Percentiles rank a stretch among this genome's conserved stretches.
Evolutionary conservation across 2,888 invertebrate genomes (phyloP).

Genomic region (Cheilosia grossa): DNA sequence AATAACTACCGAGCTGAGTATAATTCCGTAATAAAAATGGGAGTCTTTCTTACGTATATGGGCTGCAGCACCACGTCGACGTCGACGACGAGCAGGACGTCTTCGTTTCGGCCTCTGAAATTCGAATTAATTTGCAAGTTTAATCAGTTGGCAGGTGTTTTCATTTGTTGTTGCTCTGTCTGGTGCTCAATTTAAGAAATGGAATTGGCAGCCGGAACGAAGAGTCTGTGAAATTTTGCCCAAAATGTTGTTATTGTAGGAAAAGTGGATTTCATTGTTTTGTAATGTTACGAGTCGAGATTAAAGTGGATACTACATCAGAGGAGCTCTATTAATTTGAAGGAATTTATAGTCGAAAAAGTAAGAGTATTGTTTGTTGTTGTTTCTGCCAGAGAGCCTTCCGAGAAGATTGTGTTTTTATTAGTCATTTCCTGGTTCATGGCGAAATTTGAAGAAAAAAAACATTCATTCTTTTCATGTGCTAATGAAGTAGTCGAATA

Average conservation of each 20-base stretch:
- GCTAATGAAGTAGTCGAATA: no score
- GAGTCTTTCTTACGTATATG: conserved; percentile 55
- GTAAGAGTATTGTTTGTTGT: background rate
- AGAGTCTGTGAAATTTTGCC: conserved; percentile 55
- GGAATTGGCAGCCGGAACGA: conserved; percentile 65
- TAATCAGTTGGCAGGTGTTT: conserved; percentile 79
- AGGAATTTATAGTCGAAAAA: conserved; percentile 2
- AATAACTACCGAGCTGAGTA: conserved; percentile 70
- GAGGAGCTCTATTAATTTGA: conserved; percentile 17
- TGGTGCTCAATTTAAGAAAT: conserved; percentile 71
- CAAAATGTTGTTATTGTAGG: conserved; percentile 48
- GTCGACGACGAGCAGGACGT: conserved; percentile 16
- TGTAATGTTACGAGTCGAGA: conserved; percentile 60
- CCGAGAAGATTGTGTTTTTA: no score
- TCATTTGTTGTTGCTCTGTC: conserved; percentile 67
- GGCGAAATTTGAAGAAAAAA: no score
- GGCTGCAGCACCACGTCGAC: conserved; percentile 25
- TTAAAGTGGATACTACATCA: conserved; percentile 38
- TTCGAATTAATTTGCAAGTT: conserved; percentile 82
- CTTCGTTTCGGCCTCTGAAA: conserved; percentile 78
- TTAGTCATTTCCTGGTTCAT: no score
- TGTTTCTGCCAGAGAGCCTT: no score
- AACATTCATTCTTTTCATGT: no score
- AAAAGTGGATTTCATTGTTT: conserved; percentile 65
- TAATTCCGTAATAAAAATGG: conserved; percentile 72